These are phyloP conservation scores for Monochamus saltuarius DNA, from an alignment of 1,140 invertebrate genomes.

Conservation along the genomic window DNA sequence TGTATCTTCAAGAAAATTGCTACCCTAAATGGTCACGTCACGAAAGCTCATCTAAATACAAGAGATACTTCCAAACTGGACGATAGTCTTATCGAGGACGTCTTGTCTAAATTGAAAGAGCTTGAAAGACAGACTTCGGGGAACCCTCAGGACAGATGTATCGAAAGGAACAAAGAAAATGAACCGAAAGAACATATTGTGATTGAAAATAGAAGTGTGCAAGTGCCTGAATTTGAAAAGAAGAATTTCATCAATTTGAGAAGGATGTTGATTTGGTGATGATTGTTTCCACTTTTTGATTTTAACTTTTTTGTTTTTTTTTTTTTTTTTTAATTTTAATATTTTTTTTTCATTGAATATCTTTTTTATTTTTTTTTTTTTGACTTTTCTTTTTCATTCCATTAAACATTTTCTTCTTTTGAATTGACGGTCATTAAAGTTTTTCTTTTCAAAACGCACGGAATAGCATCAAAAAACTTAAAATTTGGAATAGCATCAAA, in stretches of 20 bases:
- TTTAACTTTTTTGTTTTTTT: no score
- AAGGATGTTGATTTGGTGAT: no score
- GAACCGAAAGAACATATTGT: background rate
- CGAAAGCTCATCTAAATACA: slow-evolving; percentile 44
- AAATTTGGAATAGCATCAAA: no score
- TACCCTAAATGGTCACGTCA: slow-evolving; percentile 72
- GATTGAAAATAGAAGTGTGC: background rate
- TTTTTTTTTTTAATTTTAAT: no score
- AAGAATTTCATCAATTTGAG: background rate
- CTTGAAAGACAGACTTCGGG: slow-evolving; percentile 27
- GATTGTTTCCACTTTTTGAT: no score
- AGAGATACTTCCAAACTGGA: slow-evolving; percentile 14
- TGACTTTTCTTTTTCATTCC: no score
- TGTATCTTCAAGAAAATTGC: slow-evolving; percentile 72
- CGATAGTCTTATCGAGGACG: slow-evolving; percentile 18
- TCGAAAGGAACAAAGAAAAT: background rate
- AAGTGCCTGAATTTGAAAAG: background rate
- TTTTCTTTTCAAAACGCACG: no score
- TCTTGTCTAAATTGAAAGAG: slow-evolving; percentile 37
- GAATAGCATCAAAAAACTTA: no score
- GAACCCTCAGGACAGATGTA: background rate
- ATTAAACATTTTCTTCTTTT: no score
- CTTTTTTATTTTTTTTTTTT: no score
- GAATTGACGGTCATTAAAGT: no score
- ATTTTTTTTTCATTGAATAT: no score